phyloP scores from a whole-genome alignment of 2,113 vertebrate species.

The Gila orcuttii region DNA sequence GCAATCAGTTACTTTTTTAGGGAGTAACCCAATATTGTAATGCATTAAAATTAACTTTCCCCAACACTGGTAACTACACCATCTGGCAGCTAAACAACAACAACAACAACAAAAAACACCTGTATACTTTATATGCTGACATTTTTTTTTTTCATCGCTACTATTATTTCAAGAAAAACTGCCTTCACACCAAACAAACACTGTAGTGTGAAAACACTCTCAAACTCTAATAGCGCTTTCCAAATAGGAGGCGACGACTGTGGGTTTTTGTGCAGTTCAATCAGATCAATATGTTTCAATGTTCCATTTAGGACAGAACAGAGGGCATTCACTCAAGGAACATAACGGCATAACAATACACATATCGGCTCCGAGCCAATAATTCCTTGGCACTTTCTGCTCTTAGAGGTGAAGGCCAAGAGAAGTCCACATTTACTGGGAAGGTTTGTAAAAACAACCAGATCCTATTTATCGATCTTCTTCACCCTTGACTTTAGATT shows the following conservation, averaged over 20 bases:
- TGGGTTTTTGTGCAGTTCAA: not conserved
- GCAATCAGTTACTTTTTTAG: too few relatives aligned
- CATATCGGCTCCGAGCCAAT: not conserved
- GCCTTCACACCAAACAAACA: not conserved
- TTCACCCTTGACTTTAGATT: not conserved
- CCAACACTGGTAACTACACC: not conserved
- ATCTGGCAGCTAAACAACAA: not conserved
- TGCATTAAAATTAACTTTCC: too few relatives aligned
- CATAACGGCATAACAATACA: too few relatives aligned
- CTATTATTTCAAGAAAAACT: not conserved
- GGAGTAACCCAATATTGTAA: too few relatives aligned
- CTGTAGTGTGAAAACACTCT: not conserved
- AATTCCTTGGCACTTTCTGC: slow-evolving; percentile 13
- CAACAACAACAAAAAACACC: too few relatives aligned
- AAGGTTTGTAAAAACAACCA: slow-evolving; percentile 11
- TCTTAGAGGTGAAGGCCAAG: slow-evolving; percentile 9
- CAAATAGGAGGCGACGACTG: not conserved
- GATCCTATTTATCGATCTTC: not conserved
- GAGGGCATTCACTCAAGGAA: slow-evolving; percentile 1
- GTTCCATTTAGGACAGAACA: slow-evolving; percentile 33
- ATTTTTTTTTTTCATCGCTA: not conserved
- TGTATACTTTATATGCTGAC: too few relatives aligned
- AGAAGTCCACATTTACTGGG: slow-evolving; percentile 23
- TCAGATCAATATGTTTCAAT: slow-evolving; percentile 28
- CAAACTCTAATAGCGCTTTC: not conserved